Conservation (phyloP, 2,888 invertebrate genomes). For the Noctuana brunneofusca region DNA sequence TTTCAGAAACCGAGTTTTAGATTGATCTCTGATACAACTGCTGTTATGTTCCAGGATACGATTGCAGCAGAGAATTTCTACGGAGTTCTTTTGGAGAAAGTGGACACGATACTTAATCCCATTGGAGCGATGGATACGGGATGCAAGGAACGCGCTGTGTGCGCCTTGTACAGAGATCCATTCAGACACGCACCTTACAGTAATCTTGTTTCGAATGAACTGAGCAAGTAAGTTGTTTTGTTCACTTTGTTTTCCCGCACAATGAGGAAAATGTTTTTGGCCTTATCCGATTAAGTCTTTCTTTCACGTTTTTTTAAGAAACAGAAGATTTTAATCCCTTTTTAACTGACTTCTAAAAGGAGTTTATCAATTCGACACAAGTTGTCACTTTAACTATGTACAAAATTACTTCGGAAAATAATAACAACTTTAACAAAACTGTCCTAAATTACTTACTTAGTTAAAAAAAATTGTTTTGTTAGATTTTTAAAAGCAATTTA, state of each 20-base stretch:
- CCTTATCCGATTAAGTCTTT: neutral
- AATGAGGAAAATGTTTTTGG: neutral
- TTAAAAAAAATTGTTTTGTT: neutral
- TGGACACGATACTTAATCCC: slow-evolving; percentile 88
- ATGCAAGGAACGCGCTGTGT: slow-evolving; percentile 91
- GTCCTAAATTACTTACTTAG: too few relatives aligned
- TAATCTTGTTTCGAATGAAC: slow-evolving; percentile 92
- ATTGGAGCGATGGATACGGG: slow-evolving; percentile 87
- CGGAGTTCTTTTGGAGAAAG: slow-evolving; percentile 89
- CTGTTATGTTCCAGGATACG: slow-evolving; percentile 64
- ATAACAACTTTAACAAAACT: too few relatives aligned
- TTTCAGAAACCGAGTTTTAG: too few relatives aligned
- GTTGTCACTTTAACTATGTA: too few relatives aligned
- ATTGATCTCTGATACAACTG: neutral
- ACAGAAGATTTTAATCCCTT: too few relatives aligned
- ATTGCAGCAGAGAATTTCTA: slow-evolving; percentile 85
- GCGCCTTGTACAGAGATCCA: slow-evolving; percentile 93
- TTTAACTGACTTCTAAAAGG: too few relatives aligned
- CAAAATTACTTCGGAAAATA: too few relatives aligned
- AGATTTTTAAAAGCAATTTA: neutral
- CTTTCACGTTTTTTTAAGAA: too few relatives aligned
- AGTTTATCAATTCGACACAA: too few relatives aligned
- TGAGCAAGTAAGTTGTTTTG: slow-evolving; percentile 81
- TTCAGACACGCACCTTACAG: slow-evolving; percentile 92
- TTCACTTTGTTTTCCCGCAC: neutral